A percentile compares a stretch with the other conserved stretches of the same genome.
Evolutionary conservation across 2,888 invertebrate species (phyloP).

Genomic region (Thereva nobilitata): DNA sequence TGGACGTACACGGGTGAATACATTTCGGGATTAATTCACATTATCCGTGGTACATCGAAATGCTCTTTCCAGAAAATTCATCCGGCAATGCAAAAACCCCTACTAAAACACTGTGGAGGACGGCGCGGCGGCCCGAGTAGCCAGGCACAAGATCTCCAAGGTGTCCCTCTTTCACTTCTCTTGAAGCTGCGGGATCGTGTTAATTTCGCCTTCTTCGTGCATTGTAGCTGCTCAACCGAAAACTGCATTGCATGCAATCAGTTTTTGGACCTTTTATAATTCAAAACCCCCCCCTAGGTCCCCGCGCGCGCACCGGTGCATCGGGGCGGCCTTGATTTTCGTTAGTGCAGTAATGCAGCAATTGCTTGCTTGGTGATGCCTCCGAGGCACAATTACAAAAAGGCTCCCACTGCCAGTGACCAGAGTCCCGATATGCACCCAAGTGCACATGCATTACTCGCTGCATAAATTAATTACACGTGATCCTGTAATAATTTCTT

Average conservation of each 20-base stretch:
- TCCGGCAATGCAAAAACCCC: slow-evolving; percentile 4
- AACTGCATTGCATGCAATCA: slow-evolving; percentile 26
- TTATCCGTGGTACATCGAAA: slow-evolving; percentile 46
- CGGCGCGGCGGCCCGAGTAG: not conserved
- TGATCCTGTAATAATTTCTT: slow-evolving; percentile 44
- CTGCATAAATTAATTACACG: slow-evolving; percentile 44
- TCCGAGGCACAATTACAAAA: slow-evolving; percentile 36
- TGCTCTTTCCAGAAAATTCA: slow-evolving; percentile 43
- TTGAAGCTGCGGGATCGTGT: not conserved
- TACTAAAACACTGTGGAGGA: not conserved
- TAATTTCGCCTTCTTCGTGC: slow-evolving; percentile 4
- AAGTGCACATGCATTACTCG: slow-evolving; percentile 39
- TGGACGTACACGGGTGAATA: slow-evolving; percentile 23
- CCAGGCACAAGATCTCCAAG: not conserved
- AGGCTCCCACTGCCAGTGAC: slow-evolving; percentile 32
- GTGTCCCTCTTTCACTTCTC: slow-evolving; percentile 6
- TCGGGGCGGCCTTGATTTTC: slow-evolving; percentile 41
- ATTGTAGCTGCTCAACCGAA: slow-evolving; percentile 4
- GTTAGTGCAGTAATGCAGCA: slow-evolving; percentile 42
- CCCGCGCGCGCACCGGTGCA: slow-evolving; percentile 35
- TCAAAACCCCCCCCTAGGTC: not conserved
- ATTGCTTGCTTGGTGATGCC: slow-evolving; percentile 41
- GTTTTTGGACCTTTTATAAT: slow-evolving; percentile 24
- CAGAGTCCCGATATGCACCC: slow-evolving; percentile 18
- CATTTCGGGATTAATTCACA: slow-evolving; percentile 45